Conservation (phyloP, 2,888 invertebrate genomes). For the Lissonota sp. region DNA sequence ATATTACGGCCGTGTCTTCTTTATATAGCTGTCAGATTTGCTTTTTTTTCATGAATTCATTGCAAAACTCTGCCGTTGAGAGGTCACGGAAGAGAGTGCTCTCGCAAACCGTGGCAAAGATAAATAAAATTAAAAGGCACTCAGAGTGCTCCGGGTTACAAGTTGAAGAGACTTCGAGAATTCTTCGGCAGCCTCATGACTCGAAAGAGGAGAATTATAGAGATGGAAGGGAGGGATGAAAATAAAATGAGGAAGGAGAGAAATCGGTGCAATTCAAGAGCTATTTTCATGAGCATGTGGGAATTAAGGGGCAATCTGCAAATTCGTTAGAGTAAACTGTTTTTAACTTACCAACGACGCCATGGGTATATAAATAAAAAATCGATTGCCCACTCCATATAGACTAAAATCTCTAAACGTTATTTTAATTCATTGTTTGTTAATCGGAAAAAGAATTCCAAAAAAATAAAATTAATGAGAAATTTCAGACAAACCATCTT, state of each 20-base stretch:
- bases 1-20: slow-evolving; percentile 17
- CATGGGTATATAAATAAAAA: no score
- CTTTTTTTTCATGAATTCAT: slow-evolving; percentile 31
- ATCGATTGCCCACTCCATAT: no score
- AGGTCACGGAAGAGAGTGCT: slow-evolving; percentile 1
- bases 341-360: no score
- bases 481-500: no score
- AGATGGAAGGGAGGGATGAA: slow-evolving; percentile 4
- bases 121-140: slow-evolving; percentile 73
- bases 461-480: no score
- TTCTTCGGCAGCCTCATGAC: slow-evolving; percentile 42
- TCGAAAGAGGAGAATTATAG: slow-evolving; percentile 35
- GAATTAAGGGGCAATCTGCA: no score
- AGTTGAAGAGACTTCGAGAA: slow-evolving; percentile 58
- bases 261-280: slow-evolving; percentile 5
- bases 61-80: slow-evolving; percentile 16
- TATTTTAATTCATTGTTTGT: no score
- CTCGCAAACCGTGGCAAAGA: slow-evolving; percentile 54
- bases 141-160: slow-evolving; percentile 48
- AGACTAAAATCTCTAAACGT: no score
- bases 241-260: slow-evolving; percentile 13
- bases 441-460: no score
- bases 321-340: no score
- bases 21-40: not conserved
- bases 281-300: no score